A percentile compares a stretch with the other conserved stretches of the same genome.
phyloP scores from a whole-genome alignment of 2,888 invertebrate species.

The Eurytoma adleriae region DNA sequence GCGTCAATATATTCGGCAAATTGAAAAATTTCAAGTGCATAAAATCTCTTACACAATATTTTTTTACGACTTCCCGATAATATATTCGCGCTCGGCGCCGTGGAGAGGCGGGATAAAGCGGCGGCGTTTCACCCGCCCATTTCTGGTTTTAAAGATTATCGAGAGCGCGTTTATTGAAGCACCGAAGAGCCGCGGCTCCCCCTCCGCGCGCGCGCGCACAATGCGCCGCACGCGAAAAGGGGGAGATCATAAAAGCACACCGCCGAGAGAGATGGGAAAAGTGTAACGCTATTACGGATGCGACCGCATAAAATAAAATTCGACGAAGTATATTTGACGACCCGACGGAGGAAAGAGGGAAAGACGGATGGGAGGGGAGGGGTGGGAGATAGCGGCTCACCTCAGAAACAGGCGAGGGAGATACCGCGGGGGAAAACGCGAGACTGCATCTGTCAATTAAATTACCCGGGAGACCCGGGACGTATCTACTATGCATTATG shows the following conservation, averaged over 20 bases:
- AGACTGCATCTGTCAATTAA: constrained; percentile 38
- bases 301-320: constrained; percentile 45
- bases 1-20: constrained; percentile 15
- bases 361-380: neutral
- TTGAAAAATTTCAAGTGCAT: constrained; percentile 30
- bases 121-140: constrained; percentile 17
- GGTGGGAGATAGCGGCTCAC: neutral
- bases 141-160: constrained; percentile 46
- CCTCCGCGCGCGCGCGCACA: constrained; percentile 15
- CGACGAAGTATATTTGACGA: constrained; percentile 27
- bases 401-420: neutral
- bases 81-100: constrained; percentile 37
- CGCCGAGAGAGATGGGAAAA: constrained; percentile 32
- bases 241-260: constrained; percentile 37
- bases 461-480: constrained; percentile 29
- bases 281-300: constrained; percentile 35
- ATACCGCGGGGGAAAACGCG: neutral
- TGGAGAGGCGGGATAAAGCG: constrained; percentile 7
- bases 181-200: constrained; percentile 28
- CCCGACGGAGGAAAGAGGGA: constrained; percentile 8
- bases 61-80: constrained; percentile 36
- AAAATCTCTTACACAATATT: neutral
- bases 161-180: constrained; percentile 46
- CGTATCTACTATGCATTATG: constrained; percentile 25
- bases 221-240: neutral